Evolutionary conservation across 2,797 vertebrate genomes (phyloP).

Genomic region (Trematomus bernacchii): DNA sequence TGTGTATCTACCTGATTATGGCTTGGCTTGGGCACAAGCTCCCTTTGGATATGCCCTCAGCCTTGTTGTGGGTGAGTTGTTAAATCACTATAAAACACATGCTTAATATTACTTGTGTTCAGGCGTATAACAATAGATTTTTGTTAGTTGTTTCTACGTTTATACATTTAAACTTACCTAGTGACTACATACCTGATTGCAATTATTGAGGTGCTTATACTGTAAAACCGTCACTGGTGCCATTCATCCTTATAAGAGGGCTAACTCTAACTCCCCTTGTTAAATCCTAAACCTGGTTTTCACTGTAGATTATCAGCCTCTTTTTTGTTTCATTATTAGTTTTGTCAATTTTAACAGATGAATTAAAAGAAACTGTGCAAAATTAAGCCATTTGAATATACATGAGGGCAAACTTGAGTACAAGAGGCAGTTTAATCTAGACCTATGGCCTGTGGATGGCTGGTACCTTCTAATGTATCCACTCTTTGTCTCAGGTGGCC

Average conservation of each 20-base stretch:
- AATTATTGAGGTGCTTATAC: background rate
- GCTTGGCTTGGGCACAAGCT: constrained; percentile 97
- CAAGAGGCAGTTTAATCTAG: background rate
- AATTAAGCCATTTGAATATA: background rate
- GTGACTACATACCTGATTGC: background rate
- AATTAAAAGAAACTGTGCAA: background rate
- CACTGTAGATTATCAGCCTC: background rate
- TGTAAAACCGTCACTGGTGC: background rate
- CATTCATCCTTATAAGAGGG: background rate
- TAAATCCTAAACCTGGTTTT: no score
- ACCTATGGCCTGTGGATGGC: background rate
- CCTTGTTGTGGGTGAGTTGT: constrained; percentile 90
- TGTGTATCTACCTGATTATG: constrained; percentile 93
- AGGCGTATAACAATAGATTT: background rate
- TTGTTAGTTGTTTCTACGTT: background rate
- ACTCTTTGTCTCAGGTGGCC: constrained; percentile 87
- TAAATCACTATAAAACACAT: background rate
- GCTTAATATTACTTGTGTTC: background rate
- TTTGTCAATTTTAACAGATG: constrained; percentile 1
- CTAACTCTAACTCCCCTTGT: background rate
- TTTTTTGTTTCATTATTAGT: background rate
- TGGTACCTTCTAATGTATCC: constrained; percentile 1
- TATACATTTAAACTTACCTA: background rate
- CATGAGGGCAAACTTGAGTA: background rate
- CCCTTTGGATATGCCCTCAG: constrained; percentile 97